These are phyloP conservation scores for Dasypus novemcinctus DNA, from an alignment of 2,113 vertebrate genomes.

Conservation along the genomic window DNA sequence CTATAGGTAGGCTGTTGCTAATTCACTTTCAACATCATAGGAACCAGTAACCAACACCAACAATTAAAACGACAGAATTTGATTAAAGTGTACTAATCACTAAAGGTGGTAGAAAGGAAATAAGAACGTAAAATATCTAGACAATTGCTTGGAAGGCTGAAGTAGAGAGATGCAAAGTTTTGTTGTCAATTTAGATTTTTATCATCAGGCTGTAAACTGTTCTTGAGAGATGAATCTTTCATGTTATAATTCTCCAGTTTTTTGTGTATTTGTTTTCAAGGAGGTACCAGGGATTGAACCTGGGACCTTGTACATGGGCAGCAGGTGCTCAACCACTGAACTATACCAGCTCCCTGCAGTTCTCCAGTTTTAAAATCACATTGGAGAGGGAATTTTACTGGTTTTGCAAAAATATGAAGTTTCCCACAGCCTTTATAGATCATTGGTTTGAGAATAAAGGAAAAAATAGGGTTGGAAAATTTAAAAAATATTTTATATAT, in stretches of 20 bases:
- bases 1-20: background rate
- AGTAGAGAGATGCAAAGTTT: constrained; percentile 1
- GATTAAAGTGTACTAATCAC: background rate
- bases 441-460: background rate
- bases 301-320: too few species aligned
- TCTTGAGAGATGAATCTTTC: background rate
- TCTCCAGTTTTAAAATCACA: background rate
- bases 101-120: background rate
- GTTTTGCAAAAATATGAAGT: background rate
- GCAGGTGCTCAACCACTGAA: too few species aligned
- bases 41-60: background rate
- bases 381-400: background rate
- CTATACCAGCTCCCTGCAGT: background rate
- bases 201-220: background rate
- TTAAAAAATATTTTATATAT: background rate
- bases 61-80: background rate
- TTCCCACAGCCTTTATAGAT: background rate
- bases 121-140: background rate
- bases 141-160: background rate
- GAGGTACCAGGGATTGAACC: too few species aligned
- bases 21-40: background rate
- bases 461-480: background rate
- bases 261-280: background rate
- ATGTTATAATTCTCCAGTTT: background rate
- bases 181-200: background rate